Percentiles rank a stretch among this genome's conserved stretches.
phyloP scores from a whole-genome alignment of 2,888 invertebrate species.

The Aleiodes leptofemur region DNA sequence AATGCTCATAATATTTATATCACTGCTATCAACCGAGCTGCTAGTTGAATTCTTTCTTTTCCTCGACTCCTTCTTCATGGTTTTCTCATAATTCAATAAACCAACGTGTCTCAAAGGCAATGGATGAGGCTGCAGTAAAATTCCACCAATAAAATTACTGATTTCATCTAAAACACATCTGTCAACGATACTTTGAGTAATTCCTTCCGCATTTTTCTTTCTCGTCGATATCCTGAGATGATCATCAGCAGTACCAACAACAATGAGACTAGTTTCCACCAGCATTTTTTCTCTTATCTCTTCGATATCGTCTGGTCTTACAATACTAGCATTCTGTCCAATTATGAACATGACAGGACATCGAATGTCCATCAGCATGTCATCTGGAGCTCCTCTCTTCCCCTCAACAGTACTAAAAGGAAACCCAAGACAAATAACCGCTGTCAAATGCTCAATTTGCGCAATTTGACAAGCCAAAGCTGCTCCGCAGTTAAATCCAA shows the following conservation, averaged over 20 bases:
- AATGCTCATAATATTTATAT: slow-evolving; percentile 76
- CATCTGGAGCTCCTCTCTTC: slow-evolving; percentile 85
- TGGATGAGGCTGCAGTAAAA: slow-evolving; percentile 79
- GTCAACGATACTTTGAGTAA: slow-evolving; percentile 89
- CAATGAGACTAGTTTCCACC: slow-evolving; percentile 84
- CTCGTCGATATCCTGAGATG: slow-evolving; percentile 82
- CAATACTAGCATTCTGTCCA: slow-evolving; percentile 84
- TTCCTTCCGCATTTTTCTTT: slow-evolving; percentile 83
- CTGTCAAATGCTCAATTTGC: slow-evolving; percentile 83
- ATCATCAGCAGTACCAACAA: slow-evolving; percentile 89
- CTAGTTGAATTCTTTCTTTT: slow-evolving; percentile 77
- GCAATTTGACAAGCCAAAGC: slow-evolving; percentile 86
- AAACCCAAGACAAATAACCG: slow-evolving; percentile 87
- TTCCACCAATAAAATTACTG: slow-evolving; percentile 80
- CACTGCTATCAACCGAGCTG: slow-evolving; percentile 75
- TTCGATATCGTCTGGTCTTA: slow-evolving; percentile 85
- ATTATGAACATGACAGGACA: slow-evolving; percentile 87
- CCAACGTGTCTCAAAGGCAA: slow-evolving; percentile 75
- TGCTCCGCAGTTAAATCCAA: slow-evolving; percentile 87
- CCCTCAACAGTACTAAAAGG: slow-evolving; percentile 85
- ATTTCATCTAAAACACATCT: slow-evolving; percentile 84
- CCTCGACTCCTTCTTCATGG: slow-evolving; percentile 68
- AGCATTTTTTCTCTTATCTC: slow-evolving; percentile 85
- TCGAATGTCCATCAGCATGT: slow-evolving; percentile 83
- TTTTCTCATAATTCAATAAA: slow-evolving; percentile 57